Conservation (phyloP, 2,113 vertebrate species). For the Notothenia rossii region DNA sequence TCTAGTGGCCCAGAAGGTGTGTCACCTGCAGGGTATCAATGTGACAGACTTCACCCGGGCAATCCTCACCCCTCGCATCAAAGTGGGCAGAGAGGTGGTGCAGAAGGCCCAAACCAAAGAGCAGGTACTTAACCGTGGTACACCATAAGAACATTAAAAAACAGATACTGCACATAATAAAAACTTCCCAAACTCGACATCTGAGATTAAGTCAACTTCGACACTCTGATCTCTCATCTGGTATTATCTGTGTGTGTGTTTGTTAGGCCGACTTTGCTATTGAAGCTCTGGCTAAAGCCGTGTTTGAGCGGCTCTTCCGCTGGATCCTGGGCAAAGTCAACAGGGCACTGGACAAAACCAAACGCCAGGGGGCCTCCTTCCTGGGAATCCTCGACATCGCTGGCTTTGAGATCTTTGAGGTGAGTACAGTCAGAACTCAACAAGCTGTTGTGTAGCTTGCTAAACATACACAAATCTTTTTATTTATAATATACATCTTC, state of each 20-base stretch:
- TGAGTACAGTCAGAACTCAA: constrained; percentile 59
- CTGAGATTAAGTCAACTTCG: background rate
- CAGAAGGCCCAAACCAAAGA: constrained; percentile 99
- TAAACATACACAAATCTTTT: background rate
- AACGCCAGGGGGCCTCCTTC: constrained; percentile 94
- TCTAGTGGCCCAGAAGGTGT: constrained; percentile 96
- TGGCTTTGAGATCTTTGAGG: constrained; percentile 98
- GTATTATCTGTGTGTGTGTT: background rate
- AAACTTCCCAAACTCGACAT: background rate
- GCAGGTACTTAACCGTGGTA: constrained; percentile 84
- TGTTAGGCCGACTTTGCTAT: constrained; percentile 93
- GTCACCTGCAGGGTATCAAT: constrained; percentile 95
- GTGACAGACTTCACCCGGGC: constrained; percentile 95
- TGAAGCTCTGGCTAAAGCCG: constrained; percentile 95
- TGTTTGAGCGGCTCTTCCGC: constrained; percentile 93
- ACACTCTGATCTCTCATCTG: background rate
- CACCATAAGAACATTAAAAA: background rate
- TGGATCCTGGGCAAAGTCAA: constrained; percentile 94
- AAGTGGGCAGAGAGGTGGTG: constrained; percentile 95
- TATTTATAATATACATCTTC: background rate
- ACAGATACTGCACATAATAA: background rate
- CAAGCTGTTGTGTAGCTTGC: background rate
- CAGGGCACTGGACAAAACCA: constrained; percentile 96
- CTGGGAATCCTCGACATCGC: constrained; percentile 98
- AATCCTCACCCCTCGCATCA: constrained; percentile 95